A percentile compares a stretch with the other conserved stretches of the same genome.
These are phyloP conservation scores for Sterna hirundo DNA, from an alignment of 2,113 vertebrate species.

Conservation along the genomic window DNA sequence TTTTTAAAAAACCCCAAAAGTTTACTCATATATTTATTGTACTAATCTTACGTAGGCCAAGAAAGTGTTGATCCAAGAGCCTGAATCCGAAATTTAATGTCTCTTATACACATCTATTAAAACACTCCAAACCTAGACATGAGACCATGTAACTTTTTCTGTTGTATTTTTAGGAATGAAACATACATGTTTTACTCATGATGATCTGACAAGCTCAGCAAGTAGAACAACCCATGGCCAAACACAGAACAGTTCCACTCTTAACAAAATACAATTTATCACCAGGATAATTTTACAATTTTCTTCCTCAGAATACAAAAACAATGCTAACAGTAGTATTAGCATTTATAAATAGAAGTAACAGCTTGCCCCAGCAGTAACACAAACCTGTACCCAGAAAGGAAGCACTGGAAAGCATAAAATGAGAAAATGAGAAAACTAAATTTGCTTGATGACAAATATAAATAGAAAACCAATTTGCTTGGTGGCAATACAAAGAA, in stretches of 20 bases:
- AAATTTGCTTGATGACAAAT: not conserved
- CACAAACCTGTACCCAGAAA: not conserved
- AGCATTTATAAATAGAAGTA: not conserved
- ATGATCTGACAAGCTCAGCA: not conserved
- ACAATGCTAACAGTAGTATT: not conserved
- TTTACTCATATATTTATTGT: not conserved
- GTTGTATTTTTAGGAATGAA: not conserved
- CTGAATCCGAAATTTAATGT: not conserved
- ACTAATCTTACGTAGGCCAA: not conserved
- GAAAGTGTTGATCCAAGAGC: not conserved
- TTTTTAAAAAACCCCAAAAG: not conserved
- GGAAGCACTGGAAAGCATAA: not conserved
- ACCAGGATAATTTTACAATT: not conserved
- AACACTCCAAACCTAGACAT: not conserved
- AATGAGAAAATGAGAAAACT: not conserved
- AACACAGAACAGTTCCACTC: not conserved
- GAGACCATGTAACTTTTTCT: not conserved
- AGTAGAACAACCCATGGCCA: not conserved
- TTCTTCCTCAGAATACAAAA: not conserved
- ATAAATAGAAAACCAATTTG: not conserved
- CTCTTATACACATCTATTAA: not conserved
- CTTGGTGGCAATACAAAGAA: not conserved
- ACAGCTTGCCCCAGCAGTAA: not conserved
- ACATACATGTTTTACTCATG: not conserved
- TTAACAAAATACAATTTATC: not conserved